Base-by-base conservation (phyloP, 2,888 invertebrate species). In the Lycophotia porphyrea region DNA sequence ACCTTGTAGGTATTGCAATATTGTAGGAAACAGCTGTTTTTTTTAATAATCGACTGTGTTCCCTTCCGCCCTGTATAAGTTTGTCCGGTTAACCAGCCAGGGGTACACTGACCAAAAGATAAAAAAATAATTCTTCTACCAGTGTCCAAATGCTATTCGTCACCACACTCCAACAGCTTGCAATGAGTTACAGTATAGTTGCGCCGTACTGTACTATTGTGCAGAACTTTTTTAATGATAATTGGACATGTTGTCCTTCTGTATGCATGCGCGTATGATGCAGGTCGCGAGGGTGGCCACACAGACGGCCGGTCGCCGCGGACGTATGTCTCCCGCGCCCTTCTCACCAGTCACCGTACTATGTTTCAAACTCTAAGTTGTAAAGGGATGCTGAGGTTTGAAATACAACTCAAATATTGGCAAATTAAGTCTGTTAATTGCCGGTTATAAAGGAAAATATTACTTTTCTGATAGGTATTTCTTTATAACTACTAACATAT, bases 231-330 rank as follows among this genome's bases (percentile, higher is more conserved):
- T 21, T 27, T 8, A 13, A 39, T 52, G 24, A 39, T 15, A 24
- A 21, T 36, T 4, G 24, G 42, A 27, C 5, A 11, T 36, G 47
- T 74, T 64, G 82, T 78, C 71, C 82, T 80, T 76, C 82, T 76
- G 55, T 44, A 21, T 49, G 61, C 60, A 21, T 49, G 61, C 60
- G 49, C 49, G 84, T 82, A 76, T 78, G 86, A 75, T 81, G 84
- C 81, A 85, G 84, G 83, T 85, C 88, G 88, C 85, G 86, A 84
- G 82, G 89, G 84, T 77, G 88, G 86, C 81, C 86, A 84, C 86
- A 89, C 91, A 91, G 93, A 92, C 92, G 90, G 81, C 80, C 89
- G 91, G 93, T 89, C 93, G 91, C 92, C 92, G 72, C 86, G 82
- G 78, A 72, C 84, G 76, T 70, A 75, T 69, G 71, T 75, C 76